Evolutionary conservation across 2,113 vertebrate species (phyloP).

Genomic region (Orientallactaga bullata): DNA sequence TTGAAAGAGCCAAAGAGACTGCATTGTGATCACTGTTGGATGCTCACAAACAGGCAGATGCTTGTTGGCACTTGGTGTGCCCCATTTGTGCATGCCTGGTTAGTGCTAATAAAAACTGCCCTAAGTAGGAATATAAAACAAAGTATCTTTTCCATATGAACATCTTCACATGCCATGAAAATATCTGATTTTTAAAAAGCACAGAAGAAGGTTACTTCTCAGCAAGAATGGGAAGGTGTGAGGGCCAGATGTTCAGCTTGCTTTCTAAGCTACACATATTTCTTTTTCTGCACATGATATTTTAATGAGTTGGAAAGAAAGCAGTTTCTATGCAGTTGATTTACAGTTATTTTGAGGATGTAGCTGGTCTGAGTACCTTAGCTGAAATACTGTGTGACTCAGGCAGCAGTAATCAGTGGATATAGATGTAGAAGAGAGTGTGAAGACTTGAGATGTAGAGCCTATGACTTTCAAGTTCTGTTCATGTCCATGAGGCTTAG

Average conservation of each 20-base stretch:
- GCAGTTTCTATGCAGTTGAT: not conserved
- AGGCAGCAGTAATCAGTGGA: not conserved
- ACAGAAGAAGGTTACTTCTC: constrained; percentile 54
- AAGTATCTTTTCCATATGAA: constrained; percentile 57
- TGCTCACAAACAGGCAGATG: constrained; percentile 9
- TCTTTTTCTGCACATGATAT: constrained; percentile 40
- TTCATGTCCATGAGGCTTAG: not conserved
- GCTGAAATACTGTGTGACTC: not conserved
- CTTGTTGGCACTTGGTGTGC: not conserved
- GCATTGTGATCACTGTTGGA: not conserved
- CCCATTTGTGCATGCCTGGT: constrained; percentile 19
- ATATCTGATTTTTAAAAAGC: constrained; percentile 20
- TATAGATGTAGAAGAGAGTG: not conserved
- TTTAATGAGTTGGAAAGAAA: constrained; percentile 67
- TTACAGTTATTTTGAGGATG: not conserved
- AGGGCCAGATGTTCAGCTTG: constrained; percentile 58
- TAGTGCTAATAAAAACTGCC: constrained; percentile 5
- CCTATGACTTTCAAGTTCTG: constrained; percentile 15
- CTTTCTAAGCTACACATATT: constrained; percentile 33
- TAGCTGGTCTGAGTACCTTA: constrained; percentile 7
- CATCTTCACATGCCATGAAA: constrained; percentile 48
- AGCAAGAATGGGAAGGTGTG: constrained; percentile 53
- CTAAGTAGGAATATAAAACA: constrained; percentile 34
- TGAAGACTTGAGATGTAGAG: not conserved
- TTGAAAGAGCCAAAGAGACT: constrained; percentile 50